Conservation (phyloP, 2,113 vertebrate genomes). For the Cairina moschata region DNA sequence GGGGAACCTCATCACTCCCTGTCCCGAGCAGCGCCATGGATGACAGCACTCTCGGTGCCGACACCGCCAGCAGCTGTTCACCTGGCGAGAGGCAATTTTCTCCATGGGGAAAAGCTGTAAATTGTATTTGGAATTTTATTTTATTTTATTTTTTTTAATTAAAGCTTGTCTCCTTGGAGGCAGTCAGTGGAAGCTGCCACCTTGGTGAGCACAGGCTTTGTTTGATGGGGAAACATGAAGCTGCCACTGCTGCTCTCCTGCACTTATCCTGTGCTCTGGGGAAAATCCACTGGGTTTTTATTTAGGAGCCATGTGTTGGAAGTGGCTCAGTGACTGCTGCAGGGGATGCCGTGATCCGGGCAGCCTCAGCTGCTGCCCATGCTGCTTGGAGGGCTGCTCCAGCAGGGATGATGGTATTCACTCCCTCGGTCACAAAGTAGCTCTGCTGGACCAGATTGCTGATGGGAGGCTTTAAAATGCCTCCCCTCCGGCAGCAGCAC, state of each 20-base stretch:
- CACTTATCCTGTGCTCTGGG: neutral
- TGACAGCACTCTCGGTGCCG: neutral
- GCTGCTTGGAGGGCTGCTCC: neutral
- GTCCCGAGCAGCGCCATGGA: neutral
- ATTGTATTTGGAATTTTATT: constrained; percentile 32
- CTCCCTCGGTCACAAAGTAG: rapidly evolving
- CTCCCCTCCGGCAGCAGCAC: neutral
- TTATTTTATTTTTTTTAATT: constrained; percentile 37
- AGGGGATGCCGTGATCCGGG: rapidly evolving
- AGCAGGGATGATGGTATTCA: rapidly evolving
- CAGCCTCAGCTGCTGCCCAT: neutral
- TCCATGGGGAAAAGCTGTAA: constrained; percentile 58
- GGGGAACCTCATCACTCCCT: constrained; percentile 59
- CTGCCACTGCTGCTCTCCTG: neutral
- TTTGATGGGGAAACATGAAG: neutral
- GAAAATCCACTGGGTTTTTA: neutral
- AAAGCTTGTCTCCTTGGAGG: neutral
- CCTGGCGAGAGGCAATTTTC: constrained; percentile 53
- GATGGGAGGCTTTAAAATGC: neutral
- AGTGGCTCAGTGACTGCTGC: rapidly evolving
- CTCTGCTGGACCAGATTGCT: neutral
- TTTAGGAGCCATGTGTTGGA: rapidly evolving
- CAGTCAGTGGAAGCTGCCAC: neutral
- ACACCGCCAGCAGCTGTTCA: neutral
- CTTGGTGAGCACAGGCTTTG: neutral